Base-by-base conservation (phyloP, 2,113 vertebrate species). In the Sinocyclocheilus anophthalmus region DNA sequence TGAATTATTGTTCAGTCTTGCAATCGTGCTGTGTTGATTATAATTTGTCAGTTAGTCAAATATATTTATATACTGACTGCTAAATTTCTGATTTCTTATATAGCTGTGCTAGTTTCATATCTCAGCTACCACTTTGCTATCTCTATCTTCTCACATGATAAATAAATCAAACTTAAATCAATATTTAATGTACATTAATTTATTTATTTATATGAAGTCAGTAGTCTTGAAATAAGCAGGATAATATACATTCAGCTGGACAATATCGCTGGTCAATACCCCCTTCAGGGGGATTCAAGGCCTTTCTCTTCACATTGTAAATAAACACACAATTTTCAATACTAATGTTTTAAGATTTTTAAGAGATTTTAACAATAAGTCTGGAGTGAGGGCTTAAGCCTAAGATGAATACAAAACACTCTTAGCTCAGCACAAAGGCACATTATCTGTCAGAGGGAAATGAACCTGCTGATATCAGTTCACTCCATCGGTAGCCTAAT, bases 161-260 rank as follows among this genome's bases (percentile, higher is more conserved):
- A 72, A 45, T 45, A 45, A 24, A 75, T n/a, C 4, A 73, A 73
- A 72, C 18, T 22, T 42, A 12, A 73, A 42, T 73, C 0, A 22
- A 73, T 73, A 73, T n/a, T 73, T 3, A 12, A 42, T 45, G n/a
- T n/a, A 42, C 10, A 42, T 72, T 48, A 11, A 48, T 48, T 42
- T 67, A 67, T 22, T 72, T 70, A 70, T 73, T 73, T 73, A n/a
- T 42, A 1, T n/a, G 70, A 73, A 73, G 37, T 73, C 70, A 73
- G 39, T 45, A 42, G 70, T 13, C 20, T n/a, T 45, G 11, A 73
- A 73, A 45, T 45, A 45, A 42, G 37, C 1, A 42, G 69, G 37
- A 73, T 73, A 42, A 13, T 13, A 5, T 73, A n/a, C 20, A 45
- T 45, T 75, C 22, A 75, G 33, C 20, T 73, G 70, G 37, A 45